Conservation (phyloP, 2,797 vertebrate species). For the Todus mexicanus region DNA sequence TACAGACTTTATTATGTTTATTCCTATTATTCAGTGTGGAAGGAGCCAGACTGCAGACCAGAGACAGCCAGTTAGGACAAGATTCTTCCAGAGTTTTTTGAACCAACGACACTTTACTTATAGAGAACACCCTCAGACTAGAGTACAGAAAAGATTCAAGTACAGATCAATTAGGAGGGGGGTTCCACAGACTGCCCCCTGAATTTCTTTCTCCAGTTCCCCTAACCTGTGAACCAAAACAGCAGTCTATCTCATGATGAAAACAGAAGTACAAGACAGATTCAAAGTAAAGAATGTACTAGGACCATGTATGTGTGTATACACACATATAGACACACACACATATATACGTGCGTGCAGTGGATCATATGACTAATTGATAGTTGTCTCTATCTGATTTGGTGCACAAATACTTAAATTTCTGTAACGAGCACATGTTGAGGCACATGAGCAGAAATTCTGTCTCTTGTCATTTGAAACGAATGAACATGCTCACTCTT, state of each 20-base stretch:
- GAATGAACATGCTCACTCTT: not conserved
- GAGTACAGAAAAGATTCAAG: not conserved
- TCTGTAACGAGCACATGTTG: not conserved
- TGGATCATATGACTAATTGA: not conserved
- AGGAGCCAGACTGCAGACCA: not conserved
- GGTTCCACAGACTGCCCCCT: not conserved
- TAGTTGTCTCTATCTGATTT: not conserved
- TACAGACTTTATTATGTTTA: not conserved
- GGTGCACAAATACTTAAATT: not conserved
- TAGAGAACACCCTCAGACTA: not conserved
- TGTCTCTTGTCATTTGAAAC: not conserved
- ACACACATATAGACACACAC: not conserved
- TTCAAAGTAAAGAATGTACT: not conserved
- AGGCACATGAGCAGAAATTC: not conserved
- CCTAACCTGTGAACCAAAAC: not conserved
- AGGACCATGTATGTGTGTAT: not conserved
- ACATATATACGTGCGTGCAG: not conserved
- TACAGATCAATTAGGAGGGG: accelerated
- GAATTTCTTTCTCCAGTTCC: not conserved
- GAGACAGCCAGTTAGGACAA: not conserved
- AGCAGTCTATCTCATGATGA: not conserved
- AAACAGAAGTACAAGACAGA: not conserved
- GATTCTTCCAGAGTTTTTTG: not conserved
- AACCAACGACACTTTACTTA: accelerated
- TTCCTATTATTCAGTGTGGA: not conserved